Evolutionary conservation across 2,797 vertebrate species (phyloP).

Genomic region (Fistularia tabacaria): DNA sequence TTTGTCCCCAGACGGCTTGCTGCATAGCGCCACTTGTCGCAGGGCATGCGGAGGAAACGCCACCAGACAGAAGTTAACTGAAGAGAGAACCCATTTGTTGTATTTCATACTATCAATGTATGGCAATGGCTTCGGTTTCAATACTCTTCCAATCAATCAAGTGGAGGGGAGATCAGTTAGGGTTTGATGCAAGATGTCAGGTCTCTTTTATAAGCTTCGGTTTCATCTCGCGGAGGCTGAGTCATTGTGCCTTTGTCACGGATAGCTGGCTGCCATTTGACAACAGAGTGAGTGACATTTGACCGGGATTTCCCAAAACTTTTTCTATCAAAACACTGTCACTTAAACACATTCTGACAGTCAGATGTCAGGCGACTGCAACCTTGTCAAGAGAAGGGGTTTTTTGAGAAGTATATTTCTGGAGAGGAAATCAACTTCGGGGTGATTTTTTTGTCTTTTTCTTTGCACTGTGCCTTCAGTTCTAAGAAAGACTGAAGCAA

Average conservation of each 20-base stretch:
- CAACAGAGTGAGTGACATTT: constrained; percentile 17
- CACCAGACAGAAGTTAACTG: too few relatives aligned
- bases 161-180: constrained; percentile 1
- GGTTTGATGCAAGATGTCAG: constrained; percentile 20
- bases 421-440: neutral
- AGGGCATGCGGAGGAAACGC: neutral
- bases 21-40: constrained; percentile 38
- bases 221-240: constrained; percentile 14
- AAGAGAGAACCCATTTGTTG: neutral
- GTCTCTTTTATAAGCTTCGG: constrained; percentile 2
- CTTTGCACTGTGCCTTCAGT: too few relatives aligned
- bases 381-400: constrained; percentile 5
- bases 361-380: constrained; percentile 18
- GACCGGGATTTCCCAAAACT: constrained; percentile 29
- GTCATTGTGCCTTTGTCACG: constrained; percentile 31
- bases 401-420: neutral
- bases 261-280: constrained; percentile 22
- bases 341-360: constrained; percentile 13
- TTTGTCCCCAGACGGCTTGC: constrained; percentile 42
- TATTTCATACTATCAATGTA: neutral
- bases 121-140: too few relatives aligned
- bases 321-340: constrained; percentile 1
- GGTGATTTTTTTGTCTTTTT: too few relatives aligned
- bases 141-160: constrained; percentile 13
- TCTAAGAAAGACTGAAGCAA: too few relatives aligned